phyloP scores from a whole-genome alignment of 2,113 vertebrate species.

The Syngnathus typhle region DNA sequence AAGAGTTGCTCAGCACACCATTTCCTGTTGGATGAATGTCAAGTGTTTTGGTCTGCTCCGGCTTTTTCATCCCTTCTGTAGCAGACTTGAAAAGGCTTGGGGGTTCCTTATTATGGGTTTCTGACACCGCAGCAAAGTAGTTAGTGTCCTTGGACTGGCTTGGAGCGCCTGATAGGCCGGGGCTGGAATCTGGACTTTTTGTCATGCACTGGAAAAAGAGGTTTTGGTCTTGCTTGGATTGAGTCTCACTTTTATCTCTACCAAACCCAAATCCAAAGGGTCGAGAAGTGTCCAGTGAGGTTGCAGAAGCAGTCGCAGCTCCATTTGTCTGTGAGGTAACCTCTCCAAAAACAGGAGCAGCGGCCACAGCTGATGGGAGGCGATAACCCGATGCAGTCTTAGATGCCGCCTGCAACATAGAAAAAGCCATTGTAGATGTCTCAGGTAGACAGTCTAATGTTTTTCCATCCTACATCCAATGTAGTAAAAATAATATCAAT shows the following conservation, averaged over 20 bases:
- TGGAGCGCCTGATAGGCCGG: slow-evolving; percentile 45
- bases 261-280: slow-evolving; percentile 84
- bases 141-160: slow-evolving; percentile 70
- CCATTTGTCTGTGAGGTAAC: slow-evolving; percentile 80
- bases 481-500: background rate
- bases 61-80: slow-evolving; percentile 63
- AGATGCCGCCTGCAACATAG: slow-evolving; percentile 78
- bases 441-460: background rate
- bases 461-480: background rate
- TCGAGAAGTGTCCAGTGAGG: slow-evolving; percentile 74
- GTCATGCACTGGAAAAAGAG: slow-evolving; percentile 98
- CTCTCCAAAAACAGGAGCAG: slow-evolving; percentile 75
- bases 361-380: slow-evolving; percentile 69
- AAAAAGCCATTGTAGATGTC: slow-evolving; percentile 1
- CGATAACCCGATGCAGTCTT: slow-evolving; percentile 77
- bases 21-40: slow-evolving; percentile 79
- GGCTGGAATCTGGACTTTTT: slow-evolving; percentile 79
- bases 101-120: slow-evolving; percentile 80
- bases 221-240: slow-evolving; percentile 81
- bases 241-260: slow-evolving; percentile 69
- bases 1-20: slow-evolving; percentile 77
- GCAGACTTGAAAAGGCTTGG: slow-evolving; percentile 70
- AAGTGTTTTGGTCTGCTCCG: slow-evolving; percentile 76
- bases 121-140: slow-evolving; percentile 87
- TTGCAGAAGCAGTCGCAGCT: slow-evolving; percentile 72